Evolutionary conservation across 2,797 vertebrate genomes (phyloP), one percentile per base, ranked within the genome.

Genomic region (Hydrolagus colliei): DNA sequence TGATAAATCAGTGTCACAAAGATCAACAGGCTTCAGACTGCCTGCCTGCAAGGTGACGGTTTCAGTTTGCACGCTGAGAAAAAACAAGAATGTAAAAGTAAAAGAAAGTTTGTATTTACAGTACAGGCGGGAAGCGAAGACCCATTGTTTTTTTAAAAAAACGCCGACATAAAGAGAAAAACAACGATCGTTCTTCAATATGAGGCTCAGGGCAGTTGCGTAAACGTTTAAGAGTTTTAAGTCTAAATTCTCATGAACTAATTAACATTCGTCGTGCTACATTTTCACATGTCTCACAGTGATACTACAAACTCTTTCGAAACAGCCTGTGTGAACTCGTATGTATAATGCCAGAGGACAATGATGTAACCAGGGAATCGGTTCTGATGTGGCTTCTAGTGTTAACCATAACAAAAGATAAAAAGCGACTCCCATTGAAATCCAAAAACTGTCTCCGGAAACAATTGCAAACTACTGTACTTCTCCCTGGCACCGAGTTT

Each of bases 371-470:
- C 65, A 68, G 65, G 77, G 65, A 52, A 41, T 52, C 8, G 16
- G 67, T 18, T 68, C 79, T 84, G 79, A 10, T 41, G 16, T 84
- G 65, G 16, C 32, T 84, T 84, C 27, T 52, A 32, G 4, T 71
- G 65, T 11, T 16, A 16, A 68, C 8, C 77, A 16, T 62, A 79
- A 71, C 79, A 84, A 84, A 77, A 84, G 79, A 71, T 67, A 71
- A 67, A 35, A 20, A 71, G 32, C 16, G 63, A 27, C 20, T 61
- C 20, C 79, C 63, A 71, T 11, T 71, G 65, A 84, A 84, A 20
- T 84, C 63, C 62, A 11, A 16, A 18, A 68, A 35, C 20, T 71
- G 79, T 84, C 41, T 11, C 16, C 0, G 65, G 27, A 18, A 68
- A 71, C 18, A 35, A 18, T 10, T 71, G 9, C 79, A 68, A 84